A percentile compares a stretch with the other conserved stretches of the same genome.
Evolutionary conservation across 2,797 vertebrate genomes (phyloP).

Genomic region (Gadopsis marmoratus): DNA sequence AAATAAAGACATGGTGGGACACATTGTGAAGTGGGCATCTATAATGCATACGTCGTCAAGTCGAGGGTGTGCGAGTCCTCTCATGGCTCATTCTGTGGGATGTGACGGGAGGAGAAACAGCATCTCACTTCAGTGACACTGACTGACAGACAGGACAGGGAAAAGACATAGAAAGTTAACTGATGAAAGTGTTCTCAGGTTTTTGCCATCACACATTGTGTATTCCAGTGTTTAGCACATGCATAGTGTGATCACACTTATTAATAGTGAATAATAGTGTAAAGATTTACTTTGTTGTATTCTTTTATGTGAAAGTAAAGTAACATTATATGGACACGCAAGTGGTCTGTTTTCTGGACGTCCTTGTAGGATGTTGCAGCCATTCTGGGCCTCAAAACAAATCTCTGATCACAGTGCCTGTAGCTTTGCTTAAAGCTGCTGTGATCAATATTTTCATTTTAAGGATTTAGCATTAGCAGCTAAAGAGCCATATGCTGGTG

Average conservation of each 20-base stretch:
- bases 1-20: constrained; percentile 59
- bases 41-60: constrained; percentile 63
- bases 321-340: not conserved
- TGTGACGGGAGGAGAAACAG: constrained; percentile 7
- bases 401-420: not conserved
- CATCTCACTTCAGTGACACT: constrained; percentile 8
- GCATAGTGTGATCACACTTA: constrained; percentile 7
- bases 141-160: constrained; percentile 30
- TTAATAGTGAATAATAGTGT: no score
- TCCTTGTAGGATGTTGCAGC: not conserved
- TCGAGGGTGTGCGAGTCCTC: constrained; percentile 21
- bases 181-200: constrained; percentile 17
- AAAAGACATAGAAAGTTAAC: constrained; percentile 18
- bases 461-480: no score
- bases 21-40: constrained; percentile 64
- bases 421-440: not conserved
- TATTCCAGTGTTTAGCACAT: constrained; percentile 11
- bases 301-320: not conserved
- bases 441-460: not conserved
- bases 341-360: no score
- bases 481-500: no score
- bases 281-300: not conserved
- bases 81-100: not conserved
- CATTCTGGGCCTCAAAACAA: not conserved
- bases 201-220: constrained; percentile 16